Base-by-base conservation (phyloP, 2,888 invertebrate species). In the Coelopa pilipes region DNA sequence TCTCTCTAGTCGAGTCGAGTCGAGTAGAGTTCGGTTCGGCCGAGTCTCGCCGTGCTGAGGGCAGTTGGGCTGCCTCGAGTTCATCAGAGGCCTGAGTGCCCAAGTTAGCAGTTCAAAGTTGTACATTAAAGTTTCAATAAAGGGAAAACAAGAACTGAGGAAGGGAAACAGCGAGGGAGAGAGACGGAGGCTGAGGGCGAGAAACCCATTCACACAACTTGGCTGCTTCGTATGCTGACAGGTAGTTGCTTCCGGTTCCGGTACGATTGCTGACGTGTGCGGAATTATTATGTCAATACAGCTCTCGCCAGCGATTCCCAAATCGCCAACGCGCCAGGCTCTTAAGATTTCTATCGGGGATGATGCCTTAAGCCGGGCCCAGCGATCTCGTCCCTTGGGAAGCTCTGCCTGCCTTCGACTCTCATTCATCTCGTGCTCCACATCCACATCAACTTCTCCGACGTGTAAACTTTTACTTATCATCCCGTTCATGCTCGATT, bases 171-270 rank as follows among this genome's bases (percentile, higher is more conserved):
- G n/a, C 9, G 19, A 55, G 19, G n/a, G 7, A 55, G 19, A 59
- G 13, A 59, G 13, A 12, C 19, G 13, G 19, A 59, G 21, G 19
- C 50, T 49, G 67, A 21, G 70, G n/a, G 19, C 57, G 60, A 67
- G 60, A 75, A 60, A 57, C 63, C 49, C 67, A 68, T 68, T 73
- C 70, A 55, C 62, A 67, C 34, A 34, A 34, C 34, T 34, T 59
- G 69, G 70, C 72, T 70, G 69, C 67, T 78, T 72, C 70, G 70
- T 0, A 46, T 65, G 47, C 19, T 10, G 3, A 46, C 63, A 63
- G 47, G 76, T 78, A 80, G 78, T 77, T 78, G 79, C 82, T 80
- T 84, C 84, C 84, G 82, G 80, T 83, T 81, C 83, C 81, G 82
- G 75, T 77, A 60, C 70, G 76, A 70, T 70, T 77, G 63, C 66